Conservation (phyloP, 2,888 invertebrate species). For the Tinea semifulvella region DNA sequence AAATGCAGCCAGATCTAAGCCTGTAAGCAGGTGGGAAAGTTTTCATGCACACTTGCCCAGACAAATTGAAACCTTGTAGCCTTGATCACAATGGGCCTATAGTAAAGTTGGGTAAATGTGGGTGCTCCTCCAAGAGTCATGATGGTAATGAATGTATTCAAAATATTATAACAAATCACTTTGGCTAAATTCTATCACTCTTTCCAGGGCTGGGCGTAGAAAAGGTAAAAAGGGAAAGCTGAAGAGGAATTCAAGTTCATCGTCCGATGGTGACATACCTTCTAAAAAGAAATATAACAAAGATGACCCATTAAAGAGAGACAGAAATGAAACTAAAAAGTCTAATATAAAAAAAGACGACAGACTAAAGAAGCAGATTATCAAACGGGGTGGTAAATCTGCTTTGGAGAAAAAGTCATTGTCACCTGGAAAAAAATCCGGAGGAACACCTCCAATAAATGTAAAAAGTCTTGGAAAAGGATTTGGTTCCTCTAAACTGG, state of each 20-base stretch:
- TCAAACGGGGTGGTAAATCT: slow-evolving; percentile 35
- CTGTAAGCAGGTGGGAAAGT: too few species aligned
- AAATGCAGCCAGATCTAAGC: too few species aligned
- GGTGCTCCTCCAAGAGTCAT: too few species aligned
- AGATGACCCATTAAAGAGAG: slow-evolving; percentile 44
- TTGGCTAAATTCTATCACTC: too few species aligned
- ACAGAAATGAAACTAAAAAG: slow-evolving; percentile 57
- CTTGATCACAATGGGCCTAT: too few species aligned
- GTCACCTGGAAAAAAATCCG: slow-evolving; percentile 60
- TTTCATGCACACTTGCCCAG: too few species aligned
- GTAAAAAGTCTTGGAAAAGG: slow-evolving; percentile 48
- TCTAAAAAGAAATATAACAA: slow-evolving; percentile 63
- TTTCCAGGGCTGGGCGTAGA: slow-evolving; percentile 52
- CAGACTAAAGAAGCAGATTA: slow-evolving; percentile 45
- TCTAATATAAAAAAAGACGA: slow-evolving; percentile 49
- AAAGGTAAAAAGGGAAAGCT: slow-evolving; percentile 62
- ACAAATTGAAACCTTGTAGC: too few species aligned
- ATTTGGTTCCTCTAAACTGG: slow-evolving; percentile 36
- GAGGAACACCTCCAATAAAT: slow-evolving; percentile 59
- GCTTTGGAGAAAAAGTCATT: slow-evolving; percentile 54
- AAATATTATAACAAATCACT: too few species aligned
- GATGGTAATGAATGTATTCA: too few species aligned
- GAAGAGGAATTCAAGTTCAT: slow-evolving; percentile 69
- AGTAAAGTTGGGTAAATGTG: too few species aligned
- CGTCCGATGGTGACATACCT: slow-evolving; percentile 71